Evolutionary conservation across 2,888 invertebrate species (phyloP).

Genomic region (Philonicus albiceps): DNA sequence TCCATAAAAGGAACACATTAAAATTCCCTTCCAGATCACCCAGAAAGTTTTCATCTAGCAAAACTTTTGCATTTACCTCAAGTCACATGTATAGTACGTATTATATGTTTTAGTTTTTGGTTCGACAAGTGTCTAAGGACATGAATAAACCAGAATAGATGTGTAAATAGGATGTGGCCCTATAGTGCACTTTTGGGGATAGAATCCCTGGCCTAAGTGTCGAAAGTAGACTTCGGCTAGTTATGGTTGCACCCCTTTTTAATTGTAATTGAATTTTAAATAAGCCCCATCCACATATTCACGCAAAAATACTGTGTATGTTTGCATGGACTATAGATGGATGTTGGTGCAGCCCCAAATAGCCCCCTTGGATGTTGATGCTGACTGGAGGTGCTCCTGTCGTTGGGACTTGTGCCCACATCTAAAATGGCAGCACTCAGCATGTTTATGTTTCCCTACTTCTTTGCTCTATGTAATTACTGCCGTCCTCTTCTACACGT

Average conservation of each 20-base stretch:
- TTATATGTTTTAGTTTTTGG: not conserved
- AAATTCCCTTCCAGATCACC: not conserved
- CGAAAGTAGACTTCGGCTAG: not conserved
- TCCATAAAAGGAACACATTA: not conserved
- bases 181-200: not conserved
- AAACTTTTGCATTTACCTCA: not conserved
- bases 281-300: constrained; percentile 6
- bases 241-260: constrained; percentile 1
- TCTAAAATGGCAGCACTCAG: constrained; percentile 21
- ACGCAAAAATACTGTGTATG: not conserved
- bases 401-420: not conserved
- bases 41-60: not conserved
- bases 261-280: constrained; percentile 28
- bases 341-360: not conserved
- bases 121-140: not conserved
- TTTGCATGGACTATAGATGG: not conserved
- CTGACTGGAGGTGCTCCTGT: not conserved
- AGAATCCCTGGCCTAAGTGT: not conserved
- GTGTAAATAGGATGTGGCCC: not conserved
- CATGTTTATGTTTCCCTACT: constrained; percentile 33
- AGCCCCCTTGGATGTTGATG: not conserved
- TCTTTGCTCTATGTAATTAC: constrained; percentile 32
- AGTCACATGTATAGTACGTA: not conserved
- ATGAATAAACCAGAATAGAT: not conserved
- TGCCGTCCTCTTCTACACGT: constrained; percentile 4